Conservation (phyloP, 2,888 invertebrate species). For the Halocaridina rubra region DNA sequence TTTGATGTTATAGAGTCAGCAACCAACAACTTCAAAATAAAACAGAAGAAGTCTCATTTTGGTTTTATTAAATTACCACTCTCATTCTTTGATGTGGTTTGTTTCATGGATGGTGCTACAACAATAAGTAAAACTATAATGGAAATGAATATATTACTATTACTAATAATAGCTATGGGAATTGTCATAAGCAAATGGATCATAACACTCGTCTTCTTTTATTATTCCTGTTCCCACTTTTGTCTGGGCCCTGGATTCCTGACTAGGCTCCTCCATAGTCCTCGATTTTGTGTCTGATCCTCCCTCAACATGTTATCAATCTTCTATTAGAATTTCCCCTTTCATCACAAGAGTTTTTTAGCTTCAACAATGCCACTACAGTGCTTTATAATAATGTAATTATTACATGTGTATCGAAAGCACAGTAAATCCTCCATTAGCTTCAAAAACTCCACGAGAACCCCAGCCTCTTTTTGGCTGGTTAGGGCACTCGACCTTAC, state of each 20-base stretch:
- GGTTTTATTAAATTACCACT: too few species aligned
- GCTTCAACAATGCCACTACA: conserved; percentile 17
- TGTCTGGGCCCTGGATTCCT: background rate
- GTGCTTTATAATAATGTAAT: conserved; percentile 40
- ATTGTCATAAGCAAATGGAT: background rate
- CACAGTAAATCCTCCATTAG: conserved; percentile 16
- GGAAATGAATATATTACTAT: too few species aligned
- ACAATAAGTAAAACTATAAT: too few species aligned
- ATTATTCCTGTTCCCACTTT: background rate
- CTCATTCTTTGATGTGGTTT: too few species aligned
- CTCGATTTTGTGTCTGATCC: too few species aligned
- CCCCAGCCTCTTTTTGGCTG: conserved; percentile 7
- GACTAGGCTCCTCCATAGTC: too few species aligned
- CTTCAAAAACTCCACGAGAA: conserved; percentile 15
- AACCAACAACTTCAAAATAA: too few species aligned
- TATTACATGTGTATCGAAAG: conserved; percentile 42
- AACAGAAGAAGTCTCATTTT: too few species aligned
- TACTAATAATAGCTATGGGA: too few species aligned
- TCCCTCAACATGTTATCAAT: background rate
- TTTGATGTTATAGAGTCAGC: too few species aligned
- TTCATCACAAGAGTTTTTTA: background rate
- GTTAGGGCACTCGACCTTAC: conserved; percentile 18
- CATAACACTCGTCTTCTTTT: background rate
- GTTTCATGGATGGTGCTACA: too few species aligned
- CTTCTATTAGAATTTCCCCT: background rate